Percentiles rank a stretch among this genome's conserved stretches.
Conservation (phyloP, 2,888 invertebrate species). For the Drosophila gaucha region DNA sequence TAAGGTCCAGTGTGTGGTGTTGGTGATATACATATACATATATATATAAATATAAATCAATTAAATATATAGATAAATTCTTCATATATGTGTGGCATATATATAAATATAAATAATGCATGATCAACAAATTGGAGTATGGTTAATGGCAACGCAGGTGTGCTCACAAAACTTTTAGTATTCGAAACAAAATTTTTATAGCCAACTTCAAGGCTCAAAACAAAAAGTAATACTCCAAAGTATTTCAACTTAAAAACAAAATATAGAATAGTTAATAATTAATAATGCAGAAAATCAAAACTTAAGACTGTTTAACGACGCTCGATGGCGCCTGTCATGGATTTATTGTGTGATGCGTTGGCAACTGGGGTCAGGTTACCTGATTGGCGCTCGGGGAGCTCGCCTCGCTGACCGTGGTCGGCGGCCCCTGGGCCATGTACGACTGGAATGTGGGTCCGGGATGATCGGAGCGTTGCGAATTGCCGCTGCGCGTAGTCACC, state of each 20-base stretch:
- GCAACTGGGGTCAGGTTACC: constrained; percentile 73
- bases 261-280: constrained; percentile 8
- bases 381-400: constrained; percentile 83
- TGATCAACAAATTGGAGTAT: constrained; percentile 37
- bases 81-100: constrained; percentile 7
- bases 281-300: constrained; percentile 31
- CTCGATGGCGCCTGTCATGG: constrained; percentile 42
- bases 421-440: constrained; percentile 77
- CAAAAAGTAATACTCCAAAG: constrained; percentile 22
- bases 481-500: constrained; percentile 77
- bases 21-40: constrained; percentile 4
- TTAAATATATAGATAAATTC: constrained; percentile 42
- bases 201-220: constrained; percentile 16
- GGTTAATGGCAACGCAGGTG: constrained; percentile 38
- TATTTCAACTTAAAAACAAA: constrained; percentile 38
- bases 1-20: constrained; percentile 38
- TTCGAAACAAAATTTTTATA: constrained; percentile 23
- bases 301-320: constrained; percentile 21
- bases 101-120: constrained; percentile 44
- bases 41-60: constrained; percentile 20
- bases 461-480: constrained; percentile 53
- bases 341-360: constrained; percentile 7
- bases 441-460: constrained; percentile 84
- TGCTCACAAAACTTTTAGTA: constrained; percentile 14
- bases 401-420: constrained; percentile 77